Evolutionary conservation across 2,888 invertebrate species (phyloP), one percentile per base, ranked within the genome.

Genomic region (Apodemia zela): DNA sequence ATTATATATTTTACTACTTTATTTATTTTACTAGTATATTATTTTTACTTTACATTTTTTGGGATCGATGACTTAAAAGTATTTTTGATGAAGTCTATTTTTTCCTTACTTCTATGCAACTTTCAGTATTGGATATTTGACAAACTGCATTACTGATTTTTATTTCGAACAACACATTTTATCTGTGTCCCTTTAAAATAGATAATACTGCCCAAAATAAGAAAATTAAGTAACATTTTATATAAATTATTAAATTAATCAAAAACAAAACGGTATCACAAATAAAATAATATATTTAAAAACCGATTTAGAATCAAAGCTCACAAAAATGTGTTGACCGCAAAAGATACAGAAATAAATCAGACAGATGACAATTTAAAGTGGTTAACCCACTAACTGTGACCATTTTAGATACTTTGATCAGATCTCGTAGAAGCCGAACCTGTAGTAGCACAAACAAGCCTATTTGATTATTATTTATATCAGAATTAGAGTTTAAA

Each of bases 301-400:
- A 79, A 76, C 74, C 76, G 78, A 68, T 75, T 73, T 74, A 75
- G 80, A 76, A 74, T 76, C 78, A 73, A 73, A 74, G 73, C 73
- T 74, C 74, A 87, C 84, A 85, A 87, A 89, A 87, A 88, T 85
- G 83, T 86, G 86, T 86, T 87, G 81, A 81, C 84, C 85, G 85
- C 89, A 86, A 87, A 86, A 85, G 87, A 87, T 80, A 88, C 85
- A 83, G 85, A 91, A 90, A 92, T 92, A 92, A 92, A 92, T 92
- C 92, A 92, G 86, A 80, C 84, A 85, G 90, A 92, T 92, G 92
- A 92, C 92, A 92, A 92, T 92, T 92, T 92, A 88, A 92, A 92
- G 91, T 92, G 92, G 92, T 89, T 89, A 90, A 90, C 92, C 92
- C 89, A 92, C 88, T 91, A 90, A 87, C 91, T 90, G 92, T 90